Evolutionary conservation across 2,113 vertebrate genomes (phyloP).

Genomic region (Oceanites oceanicus): DNA sequence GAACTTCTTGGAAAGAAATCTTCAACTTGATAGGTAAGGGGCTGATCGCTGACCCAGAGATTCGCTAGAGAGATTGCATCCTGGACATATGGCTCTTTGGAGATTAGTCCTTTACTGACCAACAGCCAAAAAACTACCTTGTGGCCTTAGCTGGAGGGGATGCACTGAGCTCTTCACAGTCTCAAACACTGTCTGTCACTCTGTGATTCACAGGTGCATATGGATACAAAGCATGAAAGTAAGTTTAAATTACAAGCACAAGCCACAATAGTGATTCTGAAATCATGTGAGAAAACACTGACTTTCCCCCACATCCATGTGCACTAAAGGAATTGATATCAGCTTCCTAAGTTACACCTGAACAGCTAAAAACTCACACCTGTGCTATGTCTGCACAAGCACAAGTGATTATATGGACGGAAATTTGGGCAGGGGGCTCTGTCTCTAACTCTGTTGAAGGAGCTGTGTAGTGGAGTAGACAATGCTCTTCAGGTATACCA

Average conservation of each 20-base stretch:
- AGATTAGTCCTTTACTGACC: not conserved
- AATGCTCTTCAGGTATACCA: not conserved
- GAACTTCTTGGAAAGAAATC: not conserved
- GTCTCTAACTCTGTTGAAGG: not conserved
- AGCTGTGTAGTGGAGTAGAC: not conserved
- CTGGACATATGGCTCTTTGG: not conserved
- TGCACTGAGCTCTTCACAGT: not conserved
- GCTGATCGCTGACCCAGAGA: not conserved
- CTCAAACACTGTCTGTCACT: rapidly evolving
- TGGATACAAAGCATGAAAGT: not conserved
- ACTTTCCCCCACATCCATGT: rapidly evolving
- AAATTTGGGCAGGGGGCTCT: not conserved
- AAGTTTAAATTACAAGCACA: not conserved
- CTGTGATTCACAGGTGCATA: rapidly evolving
- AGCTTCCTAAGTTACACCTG: not conserved
- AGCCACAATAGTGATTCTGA: not conserved
- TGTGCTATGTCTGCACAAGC: not conserved
- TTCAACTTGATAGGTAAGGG: not conserved
- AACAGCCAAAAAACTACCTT: not conserved
- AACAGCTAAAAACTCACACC: not conserved
- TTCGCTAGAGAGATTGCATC: not conserved
- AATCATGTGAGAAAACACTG: not conserved
- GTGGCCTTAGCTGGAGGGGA: not conserved
- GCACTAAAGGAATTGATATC: rapidly evolving
- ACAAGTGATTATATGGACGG: not conserved